Evolutionary conservation across 2,113 vertebrate genomes (phyloP), one percentile per base, ranked within the genome.

Genomic region (Oreocharis arfaki): DNA sequence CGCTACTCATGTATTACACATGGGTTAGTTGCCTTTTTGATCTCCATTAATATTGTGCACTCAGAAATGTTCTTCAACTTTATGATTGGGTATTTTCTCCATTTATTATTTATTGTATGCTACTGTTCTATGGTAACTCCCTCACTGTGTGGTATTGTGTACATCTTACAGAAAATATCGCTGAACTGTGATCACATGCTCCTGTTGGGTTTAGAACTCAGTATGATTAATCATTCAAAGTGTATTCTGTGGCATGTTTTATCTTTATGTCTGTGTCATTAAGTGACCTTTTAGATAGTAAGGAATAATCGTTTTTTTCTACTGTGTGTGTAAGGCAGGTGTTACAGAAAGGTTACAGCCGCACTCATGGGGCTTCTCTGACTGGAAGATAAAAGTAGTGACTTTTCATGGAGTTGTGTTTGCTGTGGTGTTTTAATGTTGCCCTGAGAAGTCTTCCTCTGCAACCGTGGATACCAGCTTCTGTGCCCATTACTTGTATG

Each of bases 21-120:
- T 79, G 64, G 93, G 92, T 96, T 96, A 95, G 88, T 93, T 94
- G 90, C 75, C 82, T 91, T 93, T 92, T 94, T 93, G 90, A 94
- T 96, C 93, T 93, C 93, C 85, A 88, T 96, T 97, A 96, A 95
- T 96, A 90, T 65, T 85, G 71, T 88, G 71, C 82, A 33, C 82
- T 96, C 75, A 70, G 76, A 96, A 84, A 41, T 90, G 84, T 90
- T 96, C 84, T 91, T 93, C 82, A 92, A 41, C 63, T 85, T 88
- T 86, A 93, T 86, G 75, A 86, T 32, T 88, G 67, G 59, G n/a
- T 59, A 70, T 94, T 92, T 93, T 87, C 24, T 95, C 35, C 37
- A 44, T 71, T 79, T 73, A 27, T 52, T 77, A 90, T 96, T 89
- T 91, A 88, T 63, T 74, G 30, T 56, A 19, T 70, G 24, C 7